Percentiles rank a stretch among this genome's conserved stretches.
Evolutionary conservation across 1,140 invertebrate genomes (phyloP).

Genomic region (Mycetomoellerius zeteki): DNA sequence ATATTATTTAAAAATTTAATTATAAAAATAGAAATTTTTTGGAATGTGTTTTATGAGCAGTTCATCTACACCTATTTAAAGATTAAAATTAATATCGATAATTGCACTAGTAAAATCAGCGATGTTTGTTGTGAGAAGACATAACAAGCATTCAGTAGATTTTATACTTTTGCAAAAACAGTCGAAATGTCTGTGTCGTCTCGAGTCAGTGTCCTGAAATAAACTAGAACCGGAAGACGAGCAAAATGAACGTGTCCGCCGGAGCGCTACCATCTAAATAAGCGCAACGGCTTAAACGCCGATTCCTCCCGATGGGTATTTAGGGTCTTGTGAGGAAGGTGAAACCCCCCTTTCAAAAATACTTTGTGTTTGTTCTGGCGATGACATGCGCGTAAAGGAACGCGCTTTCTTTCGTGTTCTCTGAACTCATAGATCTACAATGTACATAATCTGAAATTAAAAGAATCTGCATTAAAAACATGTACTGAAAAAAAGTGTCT

Average conservation of each 20-base stretch:
- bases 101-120: not conserved
- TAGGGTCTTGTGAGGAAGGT: conserved; percentile 17
- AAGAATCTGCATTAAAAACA: not conserved
- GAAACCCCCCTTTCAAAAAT: conserved; percentile 18
- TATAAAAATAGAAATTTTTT: no score
- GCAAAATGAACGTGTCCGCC: conserved; percentile 62
- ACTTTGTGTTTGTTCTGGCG: conserved; percentile 18
- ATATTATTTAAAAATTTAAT: no score
- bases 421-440: not conserved
- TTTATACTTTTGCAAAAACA: conserved; percentile 5
- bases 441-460: not conserved
- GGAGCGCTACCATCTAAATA: conserved; percentile 46
- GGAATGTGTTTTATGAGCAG: no score
- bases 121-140: not conserved
- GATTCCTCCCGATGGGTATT: conserved; percentile 1
- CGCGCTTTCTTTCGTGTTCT: not conserved
- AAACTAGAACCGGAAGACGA: conserved; percentile 63
- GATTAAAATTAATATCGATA: not conserved
- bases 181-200: conserved; percentile 8
- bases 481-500: no score
- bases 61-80: no score
- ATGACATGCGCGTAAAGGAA: conserved; percentile 13
- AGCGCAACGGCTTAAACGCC: conserved; percentile 46
- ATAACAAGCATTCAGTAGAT: not conserved
- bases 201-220: conserved; percentile 64